Percentiles rank a stretch among this genome's conserved stretches.
Evolutionary conservation across 1,140 invertebrate genomes (phyloP).

Genomic region (Amphibalanus amphitrite): DNA sequence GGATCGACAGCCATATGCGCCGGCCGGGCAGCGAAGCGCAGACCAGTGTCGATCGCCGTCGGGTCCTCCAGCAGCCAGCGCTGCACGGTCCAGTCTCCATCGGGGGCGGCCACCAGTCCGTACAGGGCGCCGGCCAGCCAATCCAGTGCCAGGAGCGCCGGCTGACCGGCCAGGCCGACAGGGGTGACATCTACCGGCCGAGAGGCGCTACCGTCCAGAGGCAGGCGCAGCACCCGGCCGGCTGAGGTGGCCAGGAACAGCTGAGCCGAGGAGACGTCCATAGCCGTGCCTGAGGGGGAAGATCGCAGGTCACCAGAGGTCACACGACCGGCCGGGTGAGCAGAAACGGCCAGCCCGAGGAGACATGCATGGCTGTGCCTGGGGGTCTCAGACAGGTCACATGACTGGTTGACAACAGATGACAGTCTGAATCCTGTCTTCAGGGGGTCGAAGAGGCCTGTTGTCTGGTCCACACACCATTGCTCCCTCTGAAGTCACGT

Average conservation of each 20-base stretch:
- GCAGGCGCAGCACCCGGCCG: background rate
- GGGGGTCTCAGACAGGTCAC: too few relatives aligned
- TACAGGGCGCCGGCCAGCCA: background rate
- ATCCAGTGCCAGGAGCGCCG: background rate
- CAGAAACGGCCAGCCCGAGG: too few relatives aligned
- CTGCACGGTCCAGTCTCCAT: background rate
- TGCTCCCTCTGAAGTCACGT: too few relatives aligned
- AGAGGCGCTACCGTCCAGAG: background rate
- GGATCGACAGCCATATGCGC: background rate
- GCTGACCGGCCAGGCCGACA: background rate
- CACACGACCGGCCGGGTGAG: background rate
- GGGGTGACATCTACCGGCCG: background rate
- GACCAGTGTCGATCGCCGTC: background rate
- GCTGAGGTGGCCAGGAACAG: background rate
- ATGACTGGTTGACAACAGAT: too few relatives aligned
- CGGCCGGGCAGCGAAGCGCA: background rate
- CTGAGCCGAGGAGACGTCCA: background rate
- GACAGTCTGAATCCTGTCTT: too few relatives aligned
- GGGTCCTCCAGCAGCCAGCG: background rate
- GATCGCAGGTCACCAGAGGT: background rate
- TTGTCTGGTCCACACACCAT: too few relatives aligned
- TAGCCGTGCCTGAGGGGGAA: background rate
- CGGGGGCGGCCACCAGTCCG: background rate
- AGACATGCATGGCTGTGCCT: too few relatives aligned
- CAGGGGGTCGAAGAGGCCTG: too few relatives aligned